Percentiles rank a stretch among this genome's conserved stretches.
Evolutionary conservation across 1,140 invertebrate genomes (phyloP).

Genomic region (Ips typographus): DNA sequence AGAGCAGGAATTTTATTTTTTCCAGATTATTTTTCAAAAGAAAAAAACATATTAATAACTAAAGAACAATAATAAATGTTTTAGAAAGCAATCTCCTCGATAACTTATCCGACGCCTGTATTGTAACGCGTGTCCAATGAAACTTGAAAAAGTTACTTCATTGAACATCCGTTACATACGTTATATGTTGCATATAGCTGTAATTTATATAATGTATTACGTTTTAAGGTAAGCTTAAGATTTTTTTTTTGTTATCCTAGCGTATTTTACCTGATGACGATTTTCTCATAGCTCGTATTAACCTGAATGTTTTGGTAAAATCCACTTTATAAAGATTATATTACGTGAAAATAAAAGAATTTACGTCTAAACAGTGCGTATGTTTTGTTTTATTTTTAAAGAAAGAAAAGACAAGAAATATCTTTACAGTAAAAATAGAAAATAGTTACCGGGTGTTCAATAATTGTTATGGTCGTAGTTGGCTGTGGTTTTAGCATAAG

Average conservation of each 20-base stretch:
- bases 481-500: too few species aligned
- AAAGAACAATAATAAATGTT: background rate
- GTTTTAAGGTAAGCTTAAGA: constrained; percentile 25
- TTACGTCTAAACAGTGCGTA: background rate
- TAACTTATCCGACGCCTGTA: background rate
- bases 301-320: constrained; percentile 31
- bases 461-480: too few species aligned
- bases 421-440: too few species aligned
- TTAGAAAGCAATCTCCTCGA: background rate
- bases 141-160: constrained; percentile 8
- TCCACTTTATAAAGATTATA: constrained; percentile 33
- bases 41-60: background rate
- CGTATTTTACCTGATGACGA: constrained; percentile 23
- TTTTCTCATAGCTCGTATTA: constrained; percentile 31
- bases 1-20: background rate
- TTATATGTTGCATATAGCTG: constrained; percentile 8
- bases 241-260: constrained; percentile 25
- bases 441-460: too few species aligned
- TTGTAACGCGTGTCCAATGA: constrained; percentile 2
- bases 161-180: constrained; percentile 3
- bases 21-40: background rate
- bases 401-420: too few species aligned
- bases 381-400: background rate
- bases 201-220: constrained; percentile 22
- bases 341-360: constrained; percentile 27